phyloP scores from a whole-genome alignment of 2,888 invertebrate species.

The Callyntrura guangdongensis region DNA sequence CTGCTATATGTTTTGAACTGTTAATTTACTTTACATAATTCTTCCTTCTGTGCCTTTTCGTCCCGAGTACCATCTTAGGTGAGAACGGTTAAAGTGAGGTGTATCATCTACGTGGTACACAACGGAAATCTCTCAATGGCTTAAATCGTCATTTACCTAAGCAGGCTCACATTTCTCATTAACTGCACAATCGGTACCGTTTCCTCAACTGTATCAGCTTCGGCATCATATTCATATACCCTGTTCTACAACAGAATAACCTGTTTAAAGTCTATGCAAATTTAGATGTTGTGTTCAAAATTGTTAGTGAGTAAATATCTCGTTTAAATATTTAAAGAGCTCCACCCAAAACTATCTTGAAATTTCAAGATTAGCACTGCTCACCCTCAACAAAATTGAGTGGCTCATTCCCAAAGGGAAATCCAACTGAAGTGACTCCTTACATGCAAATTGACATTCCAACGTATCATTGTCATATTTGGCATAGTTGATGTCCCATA shows the following conservation, averaged over 20 bases:
- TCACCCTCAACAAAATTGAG: background rate
- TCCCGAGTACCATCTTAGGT: background rate
- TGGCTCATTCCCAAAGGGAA: slow-evolving; percentile 21
- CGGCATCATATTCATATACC: too few relatives aligned
- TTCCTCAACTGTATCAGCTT: too few relatives aligned
- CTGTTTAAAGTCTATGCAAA: too few relatives aligned
- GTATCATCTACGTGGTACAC: too few relatives aligned
- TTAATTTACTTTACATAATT: slow-evolving; percentile 52
- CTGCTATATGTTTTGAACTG: background rate
- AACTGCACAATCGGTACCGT: too few relatives aligned
- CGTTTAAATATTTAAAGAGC: background rate
- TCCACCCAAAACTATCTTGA: background rate
- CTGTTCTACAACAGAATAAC: too few relatives aligned
- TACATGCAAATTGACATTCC: slow-evolving; percentile 65
- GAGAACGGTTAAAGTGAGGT: too few relatives aligned
- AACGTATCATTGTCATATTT: slow-evolving; percentile 60
- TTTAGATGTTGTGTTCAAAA: too few relatives aligned
- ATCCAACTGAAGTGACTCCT: slow-evolving; percentile 48
- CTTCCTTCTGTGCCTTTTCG: background rate
- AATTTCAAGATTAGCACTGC: too few relatives aligned
- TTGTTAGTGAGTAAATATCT: too few relatives aligned
- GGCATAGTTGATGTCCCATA: slow-evolving; percentile 45
- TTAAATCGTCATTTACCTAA: too few relatives aligned
- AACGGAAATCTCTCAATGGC: too few relatives aligned
- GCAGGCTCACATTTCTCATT: background rate